Evolutionary conservation across 1,140 invertebrate species (phyloP), one percentile per base, ranked within the genome.

Genomic region (Capitella teleta): DNA sequence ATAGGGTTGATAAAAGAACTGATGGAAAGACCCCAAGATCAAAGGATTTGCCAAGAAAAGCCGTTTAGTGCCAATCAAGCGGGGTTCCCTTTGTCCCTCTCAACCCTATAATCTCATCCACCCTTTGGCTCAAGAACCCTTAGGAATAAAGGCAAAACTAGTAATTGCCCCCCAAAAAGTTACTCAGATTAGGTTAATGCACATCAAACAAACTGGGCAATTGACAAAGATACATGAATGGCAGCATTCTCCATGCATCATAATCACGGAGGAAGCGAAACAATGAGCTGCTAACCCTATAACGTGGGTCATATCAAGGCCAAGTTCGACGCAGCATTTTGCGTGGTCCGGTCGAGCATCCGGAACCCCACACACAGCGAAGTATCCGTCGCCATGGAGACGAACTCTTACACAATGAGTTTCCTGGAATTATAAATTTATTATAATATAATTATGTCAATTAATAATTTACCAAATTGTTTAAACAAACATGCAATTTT

Each of bases 261-360:
- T n/a, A n/a, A n/a, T n/a, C n/a, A n/a, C n/a, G n/a, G n/a, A n/a
- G n/a, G n/a, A n/a, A n/a, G n/a, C n/a, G n/a, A n/a, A n/a, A n/a
- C n/a, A n/a, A n/a, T n/a, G n/a, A n/a, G 86, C 86, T 93, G 87
- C 67, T 93, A 92, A 50, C 96, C 93, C 52, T 42, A 70, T 70
- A 30, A 57, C 64, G 73, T 92, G 87, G 61, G 94, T 91, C 88
- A 94, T 93, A 66, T 90, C 86, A 28, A 93, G 75, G 21, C 88
- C 90, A 88, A 94, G 93, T 73, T 92, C 86, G 1, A 94, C 88
- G 63, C 87, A 90, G 74, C 88, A 92, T 54, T 85, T 82, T 51
- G 88, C 89, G 64, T 94, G 88, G 75, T 93, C 86, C 26, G 85
- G 82, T 47, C 86, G 75, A 0, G 86, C 79, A 62, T 88, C 85